Evolutionary conservation across 2,113 vertebrate species (phyloP).

Genomic region (Nibea albiflora): DNA sequence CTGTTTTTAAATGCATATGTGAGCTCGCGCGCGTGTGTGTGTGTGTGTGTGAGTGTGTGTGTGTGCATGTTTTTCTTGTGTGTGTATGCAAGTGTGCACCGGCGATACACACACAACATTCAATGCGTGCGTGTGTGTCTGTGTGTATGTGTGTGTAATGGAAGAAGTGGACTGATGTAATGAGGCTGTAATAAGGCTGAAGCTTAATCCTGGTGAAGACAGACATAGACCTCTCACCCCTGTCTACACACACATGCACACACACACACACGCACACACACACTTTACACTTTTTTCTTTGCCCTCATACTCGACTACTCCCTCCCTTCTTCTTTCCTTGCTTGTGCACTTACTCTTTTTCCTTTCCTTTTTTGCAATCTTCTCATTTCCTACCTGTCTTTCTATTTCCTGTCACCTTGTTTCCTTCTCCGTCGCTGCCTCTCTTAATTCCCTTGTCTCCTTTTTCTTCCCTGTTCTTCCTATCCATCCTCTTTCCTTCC

Average conservation of each 20-base stretch:
- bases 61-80: background rate
- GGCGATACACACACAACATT: constrained; percentile 37
- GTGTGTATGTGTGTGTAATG: constrained; percentile 70
- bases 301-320: background rate
- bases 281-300: background rate
- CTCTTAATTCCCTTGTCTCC: background rate
- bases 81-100: constrained; percentile 16
- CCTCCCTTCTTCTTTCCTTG: background rate
- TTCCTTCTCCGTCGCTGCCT: background rate
- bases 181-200: constrained; percentile 81
- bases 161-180: constrained; percentile 82
- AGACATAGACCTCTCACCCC: constrained; percentile 75
- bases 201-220: constrained; percentile 79
- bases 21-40: background rate
- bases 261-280: constrained; percentile 32
- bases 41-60: background rate
- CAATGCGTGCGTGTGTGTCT: constrained; percentile 25
- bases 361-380: background rate
- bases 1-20: constrained; percentile 60
- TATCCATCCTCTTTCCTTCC: background rate
- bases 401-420: background rate
- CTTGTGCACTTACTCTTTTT: background rate
- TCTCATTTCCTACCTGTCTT: background rate
- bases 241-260: constrained; percentile 20
- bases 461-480: background rate